These are phyloP conservation scores for Hyphantria cunea DNA, from an alignment of 1,140 invertebrate species.

Conservation along the genomic window DNA sequence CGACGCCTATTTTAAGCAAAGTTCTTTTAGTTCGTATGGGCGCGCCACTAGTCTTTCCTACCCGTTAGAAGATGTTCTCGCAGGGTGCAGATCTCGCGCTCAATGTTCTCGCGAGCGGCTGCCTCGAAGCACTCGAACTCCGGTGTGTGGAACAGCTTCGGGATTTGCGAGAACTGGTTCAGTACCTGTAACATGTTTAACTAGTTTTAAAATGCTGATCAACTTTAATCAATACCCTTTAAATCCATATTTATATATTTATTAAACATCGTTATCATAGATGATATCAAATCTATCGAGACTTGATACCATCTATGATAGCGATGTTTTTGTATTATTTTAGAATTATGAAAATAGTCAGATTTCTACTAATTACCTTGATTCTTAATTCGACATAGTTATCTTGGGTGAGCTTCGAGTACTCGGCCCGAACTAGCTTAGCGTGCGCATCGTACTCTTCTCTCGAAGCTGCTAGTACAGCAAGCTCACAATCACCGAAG, in stretches of 20 bases:
- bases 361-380: constrained; percentile 53
- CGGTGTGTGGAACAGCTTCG: constrained; percentile 65
- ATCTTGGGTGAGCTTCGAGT: constrained; percentile 51
- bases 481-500: constrained; percentile 70
- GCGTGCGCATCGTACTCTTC: constrained; percentile 72
- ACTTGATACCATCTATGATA: no score
- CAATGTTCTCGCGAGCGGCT: constrained; percentile 66
- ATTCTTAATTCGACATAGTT: constrained; percentile 68
- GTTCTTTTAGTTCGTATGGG: constrained; percentile 5
- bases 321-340: no score
- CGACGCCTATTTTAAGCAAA: not conserved
- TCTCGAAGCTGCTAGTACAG: constrained; percentile 57
- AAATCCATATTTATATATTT: no score
- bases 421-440: constrained; percentile 66
- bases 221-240: no score
- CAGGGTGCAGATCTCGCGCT: constrained; percentile 63
- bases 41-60: constrained; percentile 46
- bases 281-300: no score
- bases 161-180: constrained; percentile 67
- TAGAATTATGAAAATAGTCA: no score
- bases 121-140: constrained; percentile 68
- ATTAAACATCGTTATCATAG: no score
- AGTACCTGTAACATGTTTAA: constrained; percentile 49
- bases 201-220: no score
- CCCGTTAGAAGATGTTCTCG: constrained; percentile 62